phyloP scores from a whole-genome alignment of 2,797 vertebrate genomes.

The Menidia menidia region DNA sequence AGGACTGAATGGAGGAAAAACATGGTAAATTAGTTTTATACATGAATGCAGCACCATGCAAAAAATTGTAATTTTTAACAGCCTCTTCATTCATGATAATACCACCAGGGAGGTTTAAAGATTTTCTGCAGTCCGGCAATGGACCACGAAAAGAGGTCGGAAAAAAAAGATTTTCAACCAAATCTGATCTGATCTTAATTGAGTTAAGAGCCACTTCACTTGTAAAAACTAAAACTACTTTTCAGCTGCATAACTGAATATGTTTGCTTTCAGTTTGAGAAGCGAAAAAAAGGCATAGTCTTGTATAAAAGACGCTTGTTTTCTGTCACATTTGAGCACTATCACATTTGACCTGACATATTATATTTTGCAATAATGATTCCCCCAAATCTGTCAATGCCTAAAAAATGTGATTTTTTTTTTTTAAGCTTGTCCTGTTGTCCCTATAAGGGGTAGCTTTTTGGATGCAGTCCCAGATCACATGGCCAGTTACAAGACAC shows the following conservation, averaged over 20 bases:
- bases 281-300: too few species aligned
- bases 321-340: too few species aligned
- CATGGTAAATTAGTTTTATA: constrained; percentile 20
- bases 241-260: too few species aligned
- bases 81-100: neutral
- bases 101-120: neutral
- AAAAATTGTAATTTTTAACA: neutral
- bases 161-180: neutral
- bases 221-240: neutral
- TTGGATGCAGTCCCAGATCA: constrained; percentile 26
- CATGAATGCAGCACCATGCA: neutral
- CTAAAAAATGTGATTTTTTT: too few species aligned
- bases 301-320: too few species aligned
- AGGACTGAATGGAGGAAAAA: constrained; percentile 24
- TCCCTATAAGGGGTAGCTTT: too few species aligned
- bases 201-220: neutral
- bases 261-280: too few species aligned
- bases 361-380: too few species aligned
- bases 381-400: too few species aligned
- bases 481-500: constrained; percentile 38
- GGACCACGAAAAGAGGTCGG: neutral
- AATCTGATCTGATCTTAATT: neutral
- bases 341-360: too few species aligned
- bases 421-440: too few species aligned
- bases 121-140: neutral